Percentiles rank a stretch among this genome's conserved stretches.
phyloP scores from a whole-genome alignment of 2,888 invertebrate genomes.

The Anodontia alba region DNA sequence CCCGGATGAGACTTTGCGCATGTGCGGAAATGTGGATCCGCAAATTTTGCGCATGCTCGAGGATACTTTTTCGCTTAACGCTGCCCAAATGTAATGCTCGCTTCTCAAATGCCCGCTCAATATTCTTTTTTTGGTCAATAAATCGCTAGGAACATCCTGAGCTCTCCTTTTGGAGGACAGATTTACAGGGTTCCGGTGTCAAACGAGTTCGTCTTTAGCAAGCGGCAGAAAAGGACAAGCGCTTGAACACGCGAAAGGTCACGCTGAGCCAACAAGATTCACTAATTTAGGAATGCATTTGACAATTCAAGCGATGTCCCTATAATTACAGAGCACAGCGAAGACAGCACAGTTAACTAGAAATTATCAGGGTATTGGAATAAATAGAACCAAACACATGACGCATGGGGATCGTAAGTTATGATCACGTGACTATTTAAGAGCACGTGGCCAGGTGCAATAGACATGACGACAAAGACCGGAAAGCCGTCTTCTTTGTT shows the following conservation, averaged over 20 bases:
- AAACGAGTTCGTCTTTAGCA: not conserved
- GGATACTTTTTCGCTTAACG: too few species aligned
- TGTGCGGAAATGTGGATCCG: too few species aligned
- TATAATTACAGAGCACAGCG: not conserved
- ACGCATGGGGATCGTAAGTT: constrained; percentile 4
- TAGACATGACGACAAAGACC: constrained; percentile 3
- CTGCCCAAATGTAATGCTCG: too few species aligned
- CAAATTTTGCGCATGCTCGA: too few species aligned
- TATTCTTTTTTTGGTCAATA: not conserved
- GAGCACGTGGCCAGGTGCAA: constrained; percentile 7
- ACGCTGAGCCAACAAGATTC: constrained; percentile 1
- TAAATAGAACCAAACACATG: not conserved
- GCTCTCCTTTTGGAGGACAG: not conserved
- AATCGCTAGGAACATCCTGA: not conserved
- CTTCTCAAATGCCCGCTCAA: not conserved
- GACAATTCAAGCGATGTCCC: constrained; percentile 1
- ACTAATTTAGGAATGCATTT: not conserved
- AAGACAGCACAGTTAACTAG: not conserved
- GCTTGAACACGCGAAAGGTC: constrained; percentile 5
- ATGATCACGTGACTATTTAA: constrained; percentile 13
- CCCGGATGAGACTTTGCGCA: too few species aligned
- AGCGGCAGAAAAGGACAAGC: not conserved
- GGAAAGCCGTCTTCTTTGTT: not conserved
- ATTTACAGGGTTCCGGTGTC: constrained; percentile 1
- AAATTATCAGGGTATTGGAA: not conserved